Conservation (phyloP, 2,113 vertebrate species). For the Ondatra zibethicus region DNA sequence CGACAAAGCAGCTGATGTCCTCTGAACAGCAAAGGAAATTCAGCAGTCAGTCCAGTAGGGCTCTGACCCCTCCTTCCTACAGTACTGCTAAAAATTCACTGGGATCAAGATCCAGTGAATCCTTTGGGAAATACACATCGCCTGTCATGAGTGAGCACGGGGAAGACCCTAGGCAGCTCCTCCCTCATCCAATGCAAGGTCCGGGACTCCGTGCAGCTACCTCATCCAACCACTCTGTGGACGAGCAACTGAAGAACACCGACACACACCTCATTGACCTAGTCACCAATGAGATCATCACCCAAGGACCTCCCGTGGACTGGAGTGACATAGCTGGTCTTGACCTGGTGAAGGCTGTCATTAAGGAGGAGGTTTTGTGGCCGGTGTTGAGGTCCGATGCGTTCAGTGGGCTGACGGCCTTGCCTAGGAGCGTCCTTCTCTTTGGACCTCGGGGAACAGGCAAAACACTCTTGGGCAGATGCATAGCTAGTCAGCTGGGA, state of each 20-base stretch:
- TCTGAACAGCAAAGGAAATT: slow-evolving; percentile 98
- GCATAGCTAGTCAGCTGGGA: slow-evolving; percentile 97
- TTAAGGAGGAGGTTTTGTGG: slow-evolving; percentile 99
- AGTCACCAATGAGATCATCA: slow-evolving; percentile 98
- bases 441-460: slow-evolving; percentile 99
- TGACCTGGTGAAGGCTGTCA: slow-evolving; percentile 96
- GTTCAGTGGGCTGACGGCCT: slow-evolving; percentile 95
- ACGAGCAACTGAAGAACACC: slow-evolving; percentile 98
- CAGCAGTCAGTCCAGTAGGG: slow-evolving; percentile 94
- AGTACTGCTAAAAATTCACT: slow-evolving; percentile 94
- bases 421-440: slow-evolving; percentile 98
- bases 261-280: slow-evolving; percentile 97
- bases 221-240: slow-evolving; percentile 95
- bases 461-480: slow-evolving; percentile 95
- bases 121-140: slow-evolving; percentile 96
- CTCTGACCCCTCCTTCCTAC: slow-evolving; percentile 95
- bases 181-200: slow-evolving; percentile 93
- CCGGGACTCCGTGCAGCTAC: slow-evolving; percentile 94
- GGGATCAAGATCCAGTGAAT: slow-evolving; percentile 92
- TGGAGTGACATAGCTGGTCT: slow-evolving; percentile 98
- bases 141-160: slow-evolving; percentile 93
- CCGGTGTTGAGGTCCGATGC: slow-evolving; percentile 98
- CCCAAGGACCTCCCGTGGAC: slow-evolving; percentile 96
- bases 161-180: slow-evolving; percentile 95
- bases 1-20: slow-evolving; percentile 96